Percentiles rank a stretch among this genome's conserved stretches.
Evolutionary conservation across 2,888 invertebrate genomes (phyloP).

Genomic region (Sympetrum striolatum): DNA sequence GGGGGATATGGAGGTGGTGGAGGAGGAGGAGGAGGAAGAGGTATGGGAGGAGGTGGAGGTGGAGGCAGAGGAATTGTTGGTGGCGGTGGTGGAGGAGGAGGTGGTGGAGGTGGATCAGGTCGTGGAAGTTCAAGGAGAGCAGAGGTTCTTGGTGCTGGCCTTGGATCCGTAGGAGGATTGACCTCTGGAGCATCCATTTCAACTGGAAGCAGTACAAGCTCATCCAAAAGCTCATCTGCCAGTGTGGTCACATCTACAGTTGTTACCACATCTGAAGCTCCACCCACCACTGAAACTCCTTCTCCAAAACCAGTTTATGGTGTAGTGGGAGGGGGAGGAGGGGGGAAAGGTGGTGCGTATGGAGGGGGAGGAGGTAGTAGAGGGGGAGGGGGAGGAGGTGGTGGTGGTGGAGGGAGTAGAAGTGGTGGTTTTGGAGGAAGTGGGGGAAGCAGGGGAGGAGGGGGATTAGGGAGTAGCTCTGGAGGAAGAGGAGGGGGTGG

Average conservation of each 20-base stretch:
- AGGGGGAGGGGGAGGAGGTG: not conserved
- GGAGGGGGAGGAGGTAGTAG: not conserved
- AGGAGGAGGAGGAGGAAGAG: not conserved
- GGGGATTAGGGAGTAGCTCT: not conserved
- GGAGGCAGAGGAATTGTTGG: not conserved
- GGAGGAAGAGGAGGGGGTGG: not conserved
- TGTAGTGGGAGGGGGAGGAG: not conserved
- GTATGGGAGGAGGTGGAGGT: not conserved
- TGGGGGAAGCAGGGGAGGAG: not conserved
- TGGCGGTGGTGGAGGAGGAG: not conserved
- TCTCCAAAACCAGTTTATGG: not conserved
- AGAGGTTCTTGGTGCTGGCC: not conserved
- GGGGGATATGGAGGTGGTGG: not conserved
- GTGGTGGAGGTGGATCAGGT: conserved; percentile 1
- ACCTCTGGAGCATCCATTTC: not conserved
- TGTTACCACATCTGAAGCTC: not conserved
- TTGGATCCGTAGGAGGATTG: not conserved
- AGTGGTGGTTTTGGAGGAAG: not conserved
- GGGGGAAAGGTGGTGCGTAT: not conserved
- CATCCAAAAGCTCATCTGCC: not conserved
- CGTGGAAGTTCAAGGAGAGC: conserved; percentile 9
- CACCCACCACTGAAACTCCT: not conserved
- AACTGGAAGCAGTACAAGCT: not conserved
- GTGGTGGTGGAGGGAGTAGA: not conserved
- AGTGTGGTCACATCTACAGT: not conserved